These are phyloP conservation scores for Thermophis baileyi DNA, from an alignment of 2,113 vertebrate species.

Conservation along the genomic window DNA sequence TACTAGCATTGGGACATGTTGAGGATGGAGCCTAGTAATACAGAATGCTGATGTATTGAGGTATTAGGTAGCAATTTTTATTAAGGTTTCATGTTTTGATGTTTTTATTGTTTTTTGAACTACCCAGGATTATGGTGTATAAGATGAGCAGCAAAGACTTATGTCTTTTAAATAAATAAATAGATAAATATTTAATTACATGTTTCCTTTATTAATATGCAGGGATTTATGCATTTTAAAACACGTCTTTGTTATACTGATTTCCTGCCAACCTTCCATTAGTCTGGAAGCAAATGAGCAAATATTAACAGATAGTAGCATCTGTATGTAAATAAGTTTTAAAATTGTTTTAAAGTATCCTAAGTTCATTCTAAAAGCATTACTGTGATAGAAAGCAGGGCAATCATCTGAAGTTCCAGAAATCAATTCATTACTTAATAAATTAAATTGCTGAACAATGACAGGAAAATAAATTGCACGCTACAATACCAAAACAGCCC, in stretches of 20 bases:
- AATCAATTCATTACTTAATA: neutral
- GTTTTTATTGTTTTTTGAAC: neutral
- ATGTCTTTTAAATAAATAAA: neutral
- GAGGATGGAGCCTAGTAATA: neutral
- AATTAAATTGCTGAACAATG: neutral
- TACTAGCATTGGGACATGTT: neutral
- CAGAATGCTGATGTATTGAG: neutral
- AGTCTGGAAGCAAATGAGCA: neutral
- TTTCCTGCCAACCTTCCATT: neutral
- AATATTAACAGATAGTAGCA: neutral
- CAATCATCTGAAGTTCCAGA: neutral
- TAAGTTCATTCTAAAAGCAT: neutral
- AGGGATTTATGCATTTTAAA: neutral
- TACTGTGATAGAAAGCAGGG: neutral
- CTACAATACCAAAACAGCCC: neutral
- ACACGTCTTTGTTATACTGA: neutral
- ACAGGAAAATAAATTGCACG: neutral
- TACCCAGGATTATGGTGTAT: neutral
- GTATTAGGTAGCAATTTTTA: neutral
- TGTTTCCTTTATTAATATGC: neutral
- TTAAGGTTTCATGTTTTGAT: neutral
- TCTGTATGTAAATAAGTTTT: neutral
- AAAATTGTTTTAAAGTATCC: neutral
- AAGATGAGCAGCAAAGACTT: neutral
- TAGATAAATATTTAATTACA: neutral